These are phyloP conservation scores for Taenaris catops DNA, from an alignment of 2,888 invertebrate species.

Conservation along the genomic window DNA sequence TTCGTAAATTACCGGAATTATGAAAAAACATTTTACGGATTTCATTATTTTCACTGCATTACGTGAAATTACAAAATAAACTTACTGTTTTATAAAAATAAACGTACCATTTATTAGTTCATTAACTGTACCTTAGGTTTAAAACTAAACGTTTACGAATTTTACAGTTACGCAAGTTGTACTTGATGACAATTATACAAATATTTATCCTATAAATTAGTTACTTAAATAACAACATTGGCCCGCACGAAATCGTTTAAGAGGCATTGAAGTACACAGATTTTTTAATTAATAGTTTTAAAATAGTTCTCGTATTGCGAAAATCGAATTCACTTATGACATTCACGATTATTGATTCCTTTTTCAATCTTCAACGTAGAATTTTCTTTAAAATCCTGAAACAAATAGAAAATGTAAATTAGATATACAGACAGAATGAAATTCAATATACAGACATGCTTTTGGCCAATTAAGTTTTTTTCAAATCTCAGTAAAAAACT, in stretches of 20 bases:
- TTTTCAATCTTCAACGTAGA: background rate
- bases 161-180: slow-evolving; percentile 15
- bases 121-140: slow-evolving; percentile 1
- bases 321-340: too few species aligned
- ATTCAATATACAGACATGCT: too few species aligned
- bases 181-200: slow-evolving; percentile 15
- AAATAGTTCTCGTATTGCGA: background rate
- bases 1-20: slow-evolving; percentile 14
- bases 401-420: slow-evolving; percentile 1
- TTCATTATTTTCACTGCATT: slow-evolving; percentile 6
- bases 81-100: slow-evolving; percentile 7
- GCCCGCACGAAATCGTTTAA: slow-evolving; percentile 29
- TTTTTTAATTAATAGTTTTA: slow-evolving; percentile 3
- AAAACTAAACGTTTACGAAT: slow-evolving; percentile 13
- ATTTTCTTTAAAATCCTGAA: slow-evolving; percentile 1
- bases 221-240: slow-evolving; percentile 30
- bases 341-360: background rate
- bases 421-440: too few species aligned
- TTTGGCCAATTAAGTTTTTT: too few species aligned
- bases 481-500: too few species aligned
- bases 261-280: slow-evolving; percentile 23
- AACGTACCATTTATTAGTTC: slow-evolving; percentile 1
- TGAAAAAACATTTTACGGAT: slow-evolving; percentile 2
- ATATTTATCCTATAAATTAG: slow-evolving; percentile 17
- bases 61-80: too few species aligned